Conservation (phyloP, 2,888 invertebrate genomes). For the Chrysodeixis includens region DNA sequence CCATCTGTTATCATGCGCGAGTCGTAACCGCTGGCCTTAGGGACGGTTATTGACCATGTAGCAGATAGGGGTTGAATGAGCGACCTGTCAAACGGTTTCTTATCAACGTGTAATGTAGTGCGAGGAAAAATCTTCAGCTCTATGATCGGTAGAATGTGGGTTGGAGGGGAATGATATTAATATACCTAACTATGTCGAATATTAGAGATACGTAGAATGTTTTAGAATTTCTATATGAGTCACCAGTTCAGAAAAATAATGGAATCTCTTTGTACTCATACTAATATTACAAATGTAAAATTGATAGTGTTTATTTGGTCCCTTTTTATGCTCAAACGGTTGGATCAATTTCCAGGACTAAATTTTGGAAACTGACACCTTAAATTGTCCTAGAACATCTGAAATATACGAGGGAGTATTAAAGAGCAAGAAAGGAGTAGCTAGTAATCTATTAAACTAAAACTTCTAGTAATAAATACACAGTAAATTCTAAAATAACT, state of each 20-base stretch:
- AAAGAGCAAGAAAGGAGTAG: too few relatives aligned
- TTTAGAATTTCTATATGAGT: too few relatives aligned
- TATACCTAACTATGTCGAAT: neutral
- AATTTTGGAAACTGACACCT: too few relatives aligned
- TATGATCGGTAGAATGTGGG: neutral
- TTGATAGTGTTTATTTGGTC: too few relatives aligned
- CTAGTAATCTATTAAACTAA: neutral
- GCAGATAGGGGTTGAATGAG: constrained; percentile 32
- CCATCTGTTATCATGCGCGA: constrained; percentile 29
- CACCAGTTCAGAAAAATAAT: too few relatives aligned
- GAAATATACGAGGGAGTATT: too few relatives aligned
- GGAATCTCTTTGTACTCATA: too few relatives aligned
- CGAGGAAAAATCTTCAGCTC: neutral
- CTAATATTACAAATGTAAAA: too few relatives aligned
- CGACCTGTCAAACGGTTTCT: constrained; percentile 13
- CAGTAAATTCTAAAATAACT: neutral
- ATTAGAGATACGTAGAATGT: neutral
- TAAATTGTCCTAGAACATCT: too few relatives aligned
- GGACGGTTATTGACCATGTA: constrained; percentile 48
- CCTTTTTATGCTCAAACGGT: too few relatives aligned
- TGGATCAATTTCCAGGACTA: too few relatives aligned
- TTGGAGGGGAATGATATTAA: neutral
- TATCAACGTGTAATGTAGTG: neutral
- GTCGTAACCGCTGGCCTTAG: constrained; percentile 40
- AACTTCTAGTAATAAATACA: neutral